phyloP scores from a whole-genome alignment of 1,140 invertebrate species.

The Danaus plexippus region DNA sequence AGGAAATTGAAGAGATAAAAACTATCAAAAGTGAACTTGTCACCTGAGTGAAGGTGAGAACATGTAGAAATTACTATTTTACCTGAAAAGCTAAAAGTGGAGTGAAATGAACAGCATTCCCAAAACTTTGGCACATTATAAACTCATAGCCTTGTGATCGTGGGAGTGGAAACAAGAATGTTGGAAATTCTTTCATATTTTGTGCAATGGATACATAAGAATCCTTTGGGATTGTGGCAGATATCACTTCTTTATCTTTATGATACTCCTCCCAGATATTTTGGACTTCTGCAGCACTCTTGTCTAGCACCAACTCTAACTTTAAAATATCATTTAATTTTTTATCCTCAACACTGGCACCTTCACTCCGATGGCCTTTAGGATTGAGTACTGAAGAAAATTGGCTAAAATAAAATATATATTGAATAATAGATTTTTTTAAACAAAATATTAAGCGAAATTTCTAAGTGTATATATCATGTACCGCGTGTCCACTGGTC shows the following conservation, averaged over 20 bases:
- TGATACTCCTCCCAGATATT: slow-evolving; percentile 88
- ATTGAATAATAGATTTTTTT: neutral
- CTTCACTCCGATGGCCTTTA: slow-evolving; percentile 55
- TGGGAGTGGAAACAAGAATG: slow-evolving; percentile 88
- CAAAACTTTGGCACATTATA: slow-evolving; percentile 83
- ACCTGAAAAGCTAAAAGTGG: slow-evolving; percentile 89
- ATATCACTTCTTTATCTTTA: slow-evolving; percentile 81
- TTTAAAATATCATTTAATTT: slow-evolving; percentile 84
- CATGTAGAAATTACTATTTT: slow-evolving; percentile 11
- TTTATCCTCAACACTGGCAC: slow-evolving; percentile 61
- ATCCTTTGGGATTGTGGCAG: slow-evolving; percentile 77
- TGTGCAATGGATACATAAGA: slow-evolving; percentile 75
- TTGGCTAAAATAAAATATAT: slow-evolving; percentile 47
- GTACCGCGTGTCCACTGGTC: slow-evolving; percentile 50
- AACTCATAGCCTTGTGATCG: slow-evolving; percentile 91
- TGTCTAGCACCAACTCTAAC: slow-evolving; percentile 81
- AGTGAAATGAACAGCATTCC: slow-evolving; percentile 87
- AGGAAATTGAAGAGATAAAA: too few relatives aligned
- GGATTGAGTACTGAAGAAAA: slow-evolving; percentile 73
- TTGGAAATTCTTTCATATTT: slow-evolving; percentile 74
- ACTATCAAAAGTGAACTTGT: too few relatives aligned
- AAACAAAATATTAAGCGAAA: slow-evolving; percentile 1
- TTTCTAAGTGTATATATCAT: slow-evolving; percentile 3
- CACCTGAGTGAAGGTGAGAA: too few relatives aligned
- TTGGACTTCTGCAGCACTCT: slow-evolving; percentile 81